A percentile compares a stretch with the other conserved stretches of the same genome.
phyloP scores from a whole-genome alignment of 2,113 vertebrate genomes.

The Chionomys nivalis region DNA sequence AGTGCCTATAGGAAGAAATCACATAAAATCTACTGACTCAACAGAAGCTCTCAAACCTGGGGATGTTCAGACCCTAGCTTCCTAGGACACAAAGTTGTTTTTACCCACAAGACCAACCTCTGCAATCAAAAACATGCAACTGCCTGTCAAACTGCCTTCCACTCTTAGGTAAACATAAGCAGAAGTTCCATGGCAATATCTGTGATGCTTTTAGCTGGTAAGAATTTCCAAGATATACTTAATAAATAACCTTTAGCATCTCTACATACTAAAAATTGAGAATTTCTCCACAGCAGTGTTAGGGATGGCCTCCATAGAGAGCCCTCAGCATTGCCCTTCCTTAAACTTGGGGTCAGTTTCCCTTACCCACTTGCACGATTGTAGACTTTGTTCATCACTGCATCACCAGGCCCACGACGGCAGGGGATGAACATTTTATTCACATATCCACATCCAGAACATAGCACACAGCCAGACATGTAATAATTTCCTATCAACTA shows the following conservation, averaged over 20 bases:
- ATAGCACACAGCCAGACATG: background rate
- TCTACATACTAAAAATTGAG: background rate
- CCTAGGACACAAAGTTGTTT: background rate
- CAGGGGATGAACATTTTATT: background rate
- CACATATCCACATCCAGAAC: background rate
- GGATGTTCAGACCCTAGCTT: background rate
- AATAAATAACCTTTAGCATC: background rate
- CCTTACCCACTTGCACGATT: background rate
- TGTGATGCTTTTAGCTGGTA: background rate
- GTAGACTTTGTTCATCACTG: background rate
- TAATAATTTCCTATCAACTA: background rate
- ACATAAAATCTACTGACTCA: background rate
- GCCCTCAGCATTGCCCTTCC: background rate
- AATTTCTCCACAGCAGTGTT: background rate
- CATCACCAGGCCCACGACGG: background rate
- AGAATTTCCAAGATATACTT: background rate
- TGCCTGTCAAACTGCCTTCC: background rate
- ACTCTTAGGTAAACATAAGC: background rate
- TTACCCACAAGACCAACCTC: background rate
- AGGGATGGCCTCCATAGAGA: background rate
- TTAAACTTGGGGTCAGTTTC: background rate
- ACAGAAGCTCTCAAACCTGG: background rate
- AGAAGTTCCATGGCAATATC: background rate
- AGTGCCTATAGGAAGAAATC: slow-evolving; percentile 2
- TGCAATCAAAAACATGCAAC: background rate